phyloP scores from a whole-genome alignment of 2,888 invertebrate species.

The Sabatieria punctata region DNA sequence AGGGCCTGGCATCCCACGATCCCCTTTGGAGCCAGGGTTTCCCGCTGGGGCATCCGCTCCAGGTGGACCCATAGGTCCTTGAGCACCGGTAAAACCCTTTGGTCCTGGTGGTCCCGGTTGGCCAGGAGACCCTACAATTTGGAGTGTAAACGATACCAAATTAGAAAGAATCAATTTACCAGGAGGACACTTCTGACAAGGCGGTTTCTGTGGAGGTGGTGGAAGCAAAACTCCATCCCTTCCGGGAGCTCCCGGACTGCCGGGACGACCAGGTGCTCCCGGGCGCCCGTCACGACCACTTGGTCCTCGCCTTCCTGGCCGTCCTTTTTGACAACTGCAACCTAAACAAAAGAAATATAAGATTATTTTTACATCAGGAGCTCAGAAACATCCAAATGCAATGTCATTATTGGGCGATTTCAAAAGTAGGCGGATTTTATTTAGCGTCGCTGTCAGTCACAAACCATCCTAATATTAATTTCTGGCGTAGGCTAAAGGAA shows the following conservation, averaged over 20 bases:
- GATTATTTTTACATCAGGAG: too few species aligned
- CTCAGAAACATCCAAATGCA: too few species aligned
- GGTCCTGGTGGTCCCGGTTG: conserved; percentile 3
- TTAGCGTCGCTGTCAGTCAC: too few species aligned
- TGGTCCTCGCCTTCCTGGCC: conserved; percentile 7
- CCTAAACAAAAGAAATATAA: not conserved
- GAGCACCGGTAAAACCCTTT: not conserved
- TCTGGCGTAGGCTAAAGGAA: too few species aligned
- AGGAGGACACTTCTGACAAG: conserved; percentile 3
- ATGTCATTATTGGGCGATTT: too few species aligned
- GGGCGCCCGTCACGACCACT: conserved; percentile 7
- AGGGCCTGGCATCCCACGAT: not conserved
- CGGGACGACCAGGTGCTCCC: conserved; percentile 5
- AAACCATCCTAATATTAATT: too few species aligned
- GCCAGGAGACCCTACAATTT: not conserved
- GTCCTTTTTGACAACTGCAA: conserved; percentile 3
- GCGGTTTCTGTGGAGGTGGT: conserved; percentile 4
- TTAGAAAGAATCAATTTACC: too few species aligned
- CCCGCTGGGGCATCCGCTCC: not conserved
- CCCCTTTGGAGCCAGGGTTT: not conserved
- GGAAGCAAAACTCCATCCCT: conserved; percentile 3
- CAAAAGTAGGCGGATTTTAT: too few species aligned
- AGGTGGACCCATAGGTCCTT: not conserved
- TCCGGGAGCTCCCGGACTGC: conserved; percentile 7
- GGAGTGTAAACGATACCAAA: not conserved